Base-by-base conservation (phyloP, 2,113 vertebrate species). In the Syngnathus floridae region DNA sequence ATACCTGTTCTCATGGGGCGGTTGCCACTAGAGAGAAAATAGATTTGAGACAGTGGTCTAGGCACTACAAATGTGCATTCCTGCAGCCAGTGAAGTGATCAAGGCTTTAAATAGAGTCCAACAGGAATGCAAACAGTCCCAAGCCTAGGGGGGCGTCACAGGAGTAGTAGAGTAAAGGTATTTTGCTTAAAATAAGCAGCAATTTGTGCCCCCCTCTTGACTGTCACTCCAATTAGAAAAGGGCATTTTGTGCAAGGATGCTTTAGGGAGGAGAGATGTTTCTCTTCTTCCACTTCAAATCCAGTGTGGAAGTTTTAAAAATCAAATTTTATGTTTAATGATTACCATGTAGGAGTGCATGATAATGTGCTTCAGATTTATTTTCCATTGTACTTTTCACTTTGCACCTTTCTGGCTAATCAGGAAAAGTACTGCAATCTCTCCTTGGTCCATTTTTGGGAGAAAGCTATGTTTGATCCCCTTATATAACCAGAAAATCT, bases 61-160 rank as follows among this genome's bases (percentile, higher is more conserved):
- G 70, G 75, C 46, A 6, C 64, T 86, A 73, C 83, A 88, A 85
- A 86, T 86, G 84, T 82, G 81, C 81, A 84, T 88, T 86, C 81
- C 83, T 81, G 22, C 68, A 69, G 45, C 63, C 74, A 68, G 70
- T 61, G 68, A 60, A 71, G 75, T 70, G 80, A 79, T 82, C 41
- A 37, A 65, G 71, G 61, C 75, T 80, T 84, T 81, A 85, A 87
- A 87, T 86, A 85, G 83, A 79, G 73, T 65, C 73, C 14, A 57
- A 54, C 69, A 77, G 77, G 85, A 87, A 88, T 87, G 85, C 80
- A 87, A 85, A 84, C 80, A 84, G 61, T 66, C 57, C 17, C 10
- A 68, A 73, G 64, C 77, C 75, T 66, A 31, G 26, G 51, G 55
- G 70, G 81, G 64, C 35, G 41, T 71, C 56, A 66, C 26, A 51